phyloP scores from a whole-genome alignment of 2,113 vertebrate genomes.

The Egretta garzetta region DNA sequence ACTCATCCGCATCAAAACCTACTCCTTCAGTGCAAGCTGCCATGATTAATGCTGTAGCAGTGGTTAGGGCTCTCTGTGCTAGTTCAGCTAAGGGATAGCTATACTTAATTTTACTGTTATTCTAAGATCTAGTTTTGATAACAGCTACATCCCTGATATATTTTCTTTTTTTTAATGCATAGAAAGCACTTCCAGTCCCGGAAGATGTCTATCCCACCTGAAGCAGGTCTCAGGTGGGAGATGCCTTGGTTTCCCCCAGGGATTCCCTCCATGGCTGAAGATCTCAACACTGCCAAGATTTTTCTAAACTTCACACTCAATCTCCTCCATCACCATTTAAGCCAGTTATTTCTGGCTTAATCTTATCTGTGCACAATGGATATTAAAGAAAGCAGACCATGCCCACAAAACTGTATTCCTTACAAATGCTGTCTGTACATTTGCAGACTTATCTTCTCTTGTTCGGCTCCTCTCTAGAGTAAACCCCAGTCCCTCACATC shows the following conservation, averaged over 20 bases:
- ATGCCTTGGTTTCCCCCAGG: background rate
- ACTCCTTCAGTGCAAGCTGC: background rate
- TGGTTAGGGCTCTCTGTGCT: background rate
- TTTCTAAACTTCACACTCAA: background rate
- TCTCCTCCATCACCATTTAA: background rate
- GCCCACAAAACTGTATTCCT: background rate
- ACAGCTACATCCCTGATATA: background rate
- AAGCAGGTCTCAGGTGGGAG: background rate
- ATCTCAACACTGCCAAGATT: background rate
- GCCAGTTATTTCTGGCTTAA: background rate
- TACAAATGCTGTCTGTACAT: background rate
- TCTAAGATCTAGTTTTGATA: background rate
- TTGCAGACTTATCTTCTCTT: background rate
- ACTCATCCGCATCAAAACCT: background rate
- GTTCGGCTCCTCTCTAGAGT: background rate
- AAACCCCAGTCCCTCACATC: background rate
- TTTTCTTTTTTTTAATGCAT: background rate
- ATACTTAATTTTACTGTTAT: background rate
- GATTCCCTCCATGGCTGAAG: background rate
- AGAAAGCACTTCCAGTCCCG: background rate
- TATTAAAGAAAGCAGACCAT: background rate
- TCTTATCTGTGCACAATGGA: background rate
- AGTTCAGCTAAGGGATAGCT: background rate
- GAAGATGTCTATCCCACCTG: background rate
- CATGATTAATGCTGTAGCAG: background rate